Evolutionary conservation across 2,113 vertebrate genomes (phyloP), one percentile per base, ranked within the genome.

Genomic region (Gobiocypris rarus): DNA sequence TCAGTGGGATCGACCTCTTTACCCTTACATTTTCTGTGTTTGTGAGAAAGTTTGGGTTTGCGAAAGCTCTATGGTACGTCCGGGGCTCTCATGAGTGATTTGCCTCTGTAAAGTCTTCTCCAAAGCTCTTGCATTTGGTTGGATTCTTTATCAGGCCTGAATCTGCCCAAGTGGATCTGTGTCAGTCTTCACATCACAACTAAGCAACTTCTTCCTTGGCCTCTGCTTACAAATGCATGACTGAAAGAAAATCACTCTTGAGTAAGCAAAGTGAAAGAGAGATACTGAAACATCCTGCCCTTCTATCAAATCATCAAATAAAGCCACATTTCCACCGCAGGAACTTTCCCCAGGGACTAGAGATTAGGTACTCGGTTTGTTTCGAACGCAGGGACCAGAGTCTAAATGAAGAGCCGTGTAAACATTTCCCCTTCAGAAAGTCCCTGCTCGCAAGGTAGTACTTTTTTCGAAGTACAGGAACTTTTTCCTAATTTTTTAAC

Each of bases 1-100:
- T 26, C 75, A 54, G 73, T 54, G 48, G 50, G 26, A 75, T 75
- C 50, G 4, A 11, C 76, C 76, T 79, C 76, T 79, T 63, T 58
- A 58, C 10, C 31, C 75, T 75, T 54, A 38, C 17, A 54, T 34
- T 77, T 28, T 41, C 50, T 58, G 31, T 41, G 52, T 58, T 76
- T 15, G 11, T 38, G 52, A 58, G 75, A 77, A 77, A 77, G 11
- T 58, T 59, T 56, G 1, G 19, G 6, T 2, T n/a, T 5, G 17
- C 2, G 17, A 5, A 75, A 54, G 50, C 28, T 56, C 50, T 15
- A 38, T 9, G 9, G 74, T 0, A 0, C 38, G 3, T 76, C 28
- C 0, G 28, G 1, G 28, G 10, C 19, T 13, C 28, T n/a, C 65
- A 10, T 34, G 17, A 69, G 65, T 69, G 65, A 69, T 38, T 38